Base-by-base conservation (phyloP, 92 coral and sea anemone species). In the Porites evermanni region DNA sequence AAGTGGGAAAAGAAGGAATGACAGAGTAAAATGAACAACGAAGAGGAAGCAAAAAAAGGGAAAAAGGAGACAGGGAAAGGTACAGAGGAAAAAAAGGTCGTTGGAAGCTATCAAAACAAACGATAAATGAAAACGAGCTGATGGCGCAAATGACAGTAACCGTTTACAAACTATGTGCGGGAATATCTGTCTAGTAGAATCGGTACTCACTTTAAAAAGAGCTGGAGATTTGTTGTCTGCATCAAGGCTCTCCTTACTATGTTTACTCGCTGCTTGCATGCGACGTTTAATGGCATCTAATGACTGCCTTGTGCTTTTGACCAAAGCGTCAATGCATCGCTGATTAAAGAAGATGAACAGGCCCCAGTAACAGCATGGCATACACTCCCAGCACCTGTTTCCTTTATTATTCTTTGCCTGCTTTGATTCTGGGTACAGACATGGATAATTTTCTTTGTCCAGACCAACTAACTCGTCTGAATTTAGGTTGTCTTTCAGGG, bases 361-460 rank as follows among this genome's bases (percentile, higher is more conserved):
- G 79, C 89, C 92, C 99, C 99, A 97, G 84, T 97, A 97, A 56
- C 93, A 90, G 71, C 99, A 97, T 1, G 99, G 98, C 98, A 95
- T 95, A 56, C 99, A 97, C 81, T 97, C 99, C 99, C 98, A 97
- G 65, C 99, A 97, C n/a, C 99, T 80, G 83, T 91, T 95, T 2
- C 99, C 98, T 69, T 93, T 95, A 83, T 94, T 97, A 83, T 95
- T 95, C 83, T 97, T 97, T 77, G 96, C 98, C 79, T 90, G 99
- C 76, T 97, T 97, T 19, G 95, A 92, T 79, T 97, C 99, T 2
- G 99, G 98, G 78, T 93, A 83, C 79, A 95, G 84, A 64, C 99
- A 97, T 6, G 96, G 97, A 81, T 95, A 97, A 78, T 84, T 90
- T 12, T 82, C 92, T 61, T 97, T 93, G 32, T 85, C 90, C 11